Base-by-base conservation (phyloP, 92 coral and sea anemone species). In the Paragorgia papillata region DNA sequence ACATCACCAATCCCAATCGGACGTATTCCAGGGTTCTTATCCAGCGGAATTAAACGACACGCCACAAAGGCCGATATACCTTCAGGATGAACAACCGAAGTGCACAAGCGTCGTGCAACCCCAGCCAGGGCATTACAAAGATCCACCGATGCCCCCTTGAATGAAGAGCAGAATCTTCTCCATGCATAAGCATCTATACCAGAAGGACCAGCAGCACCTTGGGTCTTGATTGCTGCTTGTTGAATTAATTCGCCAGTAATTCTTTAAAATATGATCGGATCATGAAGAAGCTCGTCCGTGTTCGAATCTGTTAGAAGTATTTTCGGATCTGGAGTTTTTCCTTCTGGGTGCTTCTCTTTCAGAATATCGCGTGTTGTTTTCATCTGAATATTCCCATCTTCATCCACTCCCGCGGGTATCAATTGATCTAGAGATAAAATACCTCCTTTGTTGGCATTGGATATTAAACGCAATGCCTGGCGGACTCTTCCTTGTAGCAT, bases 241-340 rank as follows among this genome's bases (percentile, higher is more conserved):
- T 26, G 73, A 15, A 66, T 66, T 35, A 43, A 21, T 17, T 66
- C 73, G 43, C 56, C 73, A 39, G 24, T 46, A n/a, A 67, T 67
- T 43, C 74, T 28, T 37, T 67, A 56, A 18, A 67, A 67, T 43
- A 67, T 48, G 57, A 67, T 50, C 50, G 74, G 74, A 20, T 67
- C 55, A 37, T 48, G 57, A 37, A 40, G 55, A 14, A 63, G 15
- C 22, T 17, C 57, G 26, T 43, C 57, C 58, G 19, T 51, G 58
- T 51, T 19, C 58, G 58, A 51, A 7, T 51, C 58, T 51, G 58
- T 22, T 22, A 51, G 58, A 17, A 51, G 58, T 51, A 51, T 51
- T 51, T 22, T 67, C n/a, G 57, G 74, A 18, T 34, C 18, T 18
- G 57, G 56, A n/a, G n/a, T 33, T 41, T 13, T 43, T 19, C 57